Base-by-base conservation (phyloP, 2,888 invertebrate genomes). In the Philereme vetulata region DNA sequence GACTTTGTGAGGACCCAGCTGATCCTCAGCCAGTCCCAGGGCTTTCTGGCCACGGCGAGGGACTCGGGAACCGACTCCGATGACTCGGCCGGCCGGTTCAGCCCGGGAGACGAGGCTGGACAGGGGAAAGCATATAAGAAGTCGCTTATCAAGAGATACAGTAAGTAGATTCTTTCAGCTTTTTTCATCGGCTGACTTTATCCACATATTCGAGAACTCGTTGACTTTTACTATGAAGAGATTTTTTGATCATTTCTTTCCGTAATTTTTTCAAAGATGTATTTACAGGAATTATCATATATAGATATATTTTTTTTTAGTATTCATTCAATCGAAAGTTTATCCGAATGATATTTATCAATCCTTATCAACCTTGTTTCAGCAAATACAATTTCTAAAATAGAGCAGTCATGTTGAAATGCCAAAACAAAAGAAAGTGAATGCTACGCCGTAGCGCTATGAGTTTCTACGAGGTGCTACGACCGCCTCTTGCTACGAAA, bases 101-200 rank as follows among this genome's bases (percentile, higher is more conserved):
- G 94, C 87, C 94, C 95, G 81, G 90, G 94, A 79, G 93, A 94
- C 52, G 93, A 91, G 46, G 81, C 85, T 70, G 79, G 83, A 73
- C 81, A 84, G 65, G 93, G 93, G 67, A 93, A 93, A 74, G 96
- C 97, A 51, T 97, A 97, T 94, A 98, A 98, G 94, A 98, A 98
- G 89, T 97, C 95, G 80, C 95, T 98, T 78, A 97, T 98, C 95
- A 96, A 96, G 93, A 94, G 98, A 94, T 98, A 97, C 93, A 95
- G 98, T 98, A 95, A 98, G 98, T 96, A 33, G 2, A 21, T 21
- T 21, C 21, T 21, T 21, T 5, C 45, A 40, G 56, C 40, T 50
- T 45, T 40, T 40, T 40, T 50, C 40, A 33, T 3, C 4, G 34
- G 33, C n/a, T 0, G 21, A 21, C 21, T n/a, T n/a, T n/a, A n/a